A percentile compares a stretch with the other conserved stretches of the same genome.
Conservation (phyloP, 2,888 invertebrate genomes). For the Epicampocera succincta region DNA sequence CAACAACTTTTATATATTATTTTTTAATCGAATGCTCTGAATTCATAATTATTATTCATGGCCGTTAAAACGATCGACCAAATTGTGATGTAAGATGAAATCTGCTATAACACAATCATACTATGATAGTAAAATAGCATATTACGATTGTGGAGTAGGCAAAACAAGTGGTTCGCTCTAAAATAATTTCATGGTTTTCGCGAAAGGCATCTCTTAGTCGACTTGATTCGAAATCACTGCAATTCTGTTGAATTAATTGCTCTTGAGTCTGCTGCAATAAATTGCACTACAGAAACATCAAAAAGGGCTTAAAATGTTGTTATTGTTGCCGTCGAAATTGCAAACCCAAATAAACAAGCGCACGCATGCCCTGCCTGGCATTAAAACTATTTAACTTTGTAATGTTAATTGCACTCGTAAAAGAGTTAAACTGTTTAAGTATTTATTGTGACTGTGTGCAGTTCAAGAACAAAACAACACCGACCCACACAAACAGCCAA, state of each 20-base stretch:
- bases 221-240: too few species aligned
- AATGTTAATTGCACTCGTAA: conserved; percentile 10
- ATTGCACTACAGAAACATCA: conserved; percentile 19
- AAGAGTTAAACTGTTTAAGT: conserved; percentile 28
- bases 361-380: background rate
- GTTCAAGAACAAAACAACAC: background rate
- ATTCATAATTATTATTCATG: too few species aligned
- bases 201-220: too few species aligned
- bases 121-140: too few species aligned
- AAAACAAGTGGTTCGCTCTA: too few species aligned
- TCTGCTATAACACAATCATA: too few species aligned
- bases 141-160: too few species aligned
- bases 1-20: too few species aligned
- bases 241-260: conserved; percentile 57
- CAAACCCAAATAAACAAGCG: background rate
- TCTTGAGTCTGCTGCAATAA: conserved; percentile 32
- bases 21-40: too few species aligned
- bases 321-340: conserved; percentile 17
- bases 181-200: too few species aligned
- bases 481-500: background rate
- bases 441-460: background rate
- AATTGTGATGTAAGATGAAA: too few species aligned
- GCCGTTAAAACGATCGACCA: too few species aligned
- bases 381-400: conserved; percentile 9
- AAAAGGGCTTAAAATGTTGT: conserved; percentile 54